These are phyloP conservation scores for Temnothorax longispinosus DNA, from an alignment of 1,140 invertebrate species.

Conservation along the genomic window DNA sequence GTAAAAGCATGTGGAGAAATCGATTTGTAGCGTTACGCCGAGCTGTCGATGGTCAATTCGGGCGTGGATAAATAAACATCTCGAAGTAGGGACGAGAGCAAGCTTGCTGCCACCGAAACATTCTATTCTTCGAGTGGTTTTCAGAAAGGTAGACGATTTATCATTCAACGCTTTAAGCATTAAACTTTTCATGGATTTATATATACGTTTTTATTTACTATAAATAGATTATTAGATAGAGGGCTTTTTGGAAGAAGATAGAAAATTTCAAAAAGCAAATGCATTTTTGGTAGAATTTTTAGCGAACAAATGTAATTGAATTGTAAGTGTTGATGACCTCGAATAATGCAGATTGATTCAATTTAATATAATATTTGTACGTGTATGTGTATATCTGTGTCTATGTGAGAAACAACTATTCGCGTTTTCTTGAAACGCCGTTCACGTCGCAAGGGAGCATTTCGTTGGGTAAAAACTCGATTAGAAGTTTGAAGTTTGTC, in stretches of 20 bases:
- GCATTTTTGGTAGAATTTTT: neutral
- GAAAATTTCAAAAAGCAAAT: neutral
- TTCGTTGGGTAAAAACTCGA: slow-evolving; percentile 47
- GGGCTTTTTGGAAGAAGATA: neutral
- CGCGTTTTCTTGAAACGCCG: slow-evolving; percentile 16
- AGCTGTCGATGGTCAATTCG: slow-evolving; percentile 59
- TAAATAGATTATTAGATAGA: neutral
- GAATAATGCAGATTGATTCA: neutral
- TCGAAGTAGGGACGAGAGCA: slow-evolving; percentile 18
- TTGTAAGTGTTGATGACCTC: neutral
- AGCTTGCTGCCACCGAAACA: slow-evolving; percentile 3
- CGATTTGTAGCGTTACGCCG: slow-evolving; percentile 42
- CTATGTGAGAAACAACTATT: neutral
- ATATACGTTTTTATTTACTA: neutral
- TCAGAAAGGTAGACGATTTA: neutral
- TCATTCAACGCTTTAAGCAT: neutral
- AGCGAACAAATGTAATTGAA: neutral
- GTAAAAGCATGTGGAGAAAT: slow-evolving; percentile 55
- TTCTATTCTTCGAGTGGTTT: slow-evolving; percentile 37
- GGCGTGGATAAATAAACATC: slow-evolving; percentile 60
- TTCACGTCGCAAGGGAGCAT: slow-evolving; percentile 1
- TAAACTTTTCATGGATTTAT: neutral
- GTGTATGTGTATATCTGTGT: neutral
- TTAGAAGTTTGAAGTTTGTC: slow-evolving; percentile 58
- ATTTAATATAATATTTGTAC: slow-evolving; percentile 10